Evolutionary conservation across 2,888 invertebrate species (phyloP), one percentile per base, ranked within the genome.

Genomic region (Cheilosia pagana): DNA sequence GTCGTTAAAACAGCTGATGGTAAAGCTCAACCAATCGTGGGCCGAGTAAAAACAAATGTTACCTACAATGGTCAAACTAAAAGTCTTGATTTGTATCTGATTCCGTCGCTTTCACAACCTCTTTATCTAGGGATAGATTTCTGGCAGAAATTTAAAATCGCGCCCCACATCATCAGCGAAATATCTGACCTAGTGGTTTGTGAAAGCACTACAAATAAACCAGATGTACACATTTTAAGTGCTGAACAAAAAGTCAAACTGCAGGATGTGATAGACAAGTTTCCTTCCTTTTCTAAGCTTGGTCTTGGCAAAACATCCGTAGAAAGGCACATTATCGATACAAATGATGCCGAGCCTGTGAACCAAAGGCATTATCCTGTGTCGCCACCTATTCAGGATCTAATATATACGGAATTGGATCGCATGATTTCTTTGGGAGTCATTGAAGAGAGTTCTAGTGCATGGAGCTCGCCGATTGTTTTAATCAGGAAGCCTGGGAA

Each of bases 241-340:
- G 23, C 0, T 2, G 8, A 12, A 14, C 14, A 25, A 25, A 23
- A 23, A 1, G 1, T 7, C 2, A 6, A 25, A n/a, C 23, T 52
- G 0, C 25, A 52, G 14, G 25, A 23, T 23, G 52, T 52, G 2
- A 52, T 25, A 5, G 4, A 14, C 6, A 31, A 21, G 41, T 70
- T 57, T 48, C 70, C 70, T 14, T 57, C 55, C 5, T 68, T 28
- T 28, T 12, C 41, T 0, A 2, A 43, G 4, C 3, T 67, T 25
- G 70, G 57, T 5, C n/a, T 70, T 14, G 70, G 70, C 12, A 70
- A 28, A 57, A 70, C 57, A 7, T 19, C 57, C 8, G 23, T 70
- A 6, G 70, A 35, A n/a, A 4, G 2, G 2, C 70, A 70, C 8
- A 10, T 48, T 6, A 57, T 70, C 4, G 68, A 67, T n/a, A 63